Evolutionary conservation across 2,797 vertebrate species (phyloP).

Genomic region (Xyrichtys novacula): DNA sequence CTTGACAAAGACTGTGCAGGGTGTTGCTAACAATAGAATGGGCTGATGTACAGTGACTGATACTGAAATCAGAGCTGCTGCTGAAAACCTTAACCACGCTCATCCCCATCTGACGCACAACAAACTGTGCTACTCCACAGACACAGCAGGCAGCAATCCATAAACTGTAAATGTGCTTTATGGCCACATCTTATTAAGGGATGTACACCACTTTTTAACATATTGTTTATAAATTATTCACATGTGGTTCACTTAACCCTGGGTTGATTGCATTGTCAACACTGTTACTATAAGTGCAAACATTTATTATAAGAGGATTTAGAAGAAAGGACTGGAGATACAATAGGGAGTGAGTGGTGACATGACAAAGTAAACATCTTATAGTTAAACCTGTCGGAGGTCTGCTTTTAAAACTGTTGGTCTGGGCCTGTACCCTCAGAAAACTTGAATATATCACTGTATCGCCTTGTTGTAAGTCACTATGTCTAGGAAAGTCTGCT

Average conservation of each 20-base stretch:
- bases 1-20: background rate
- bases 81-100: slow-evolving; percentile 34
- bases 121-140: slow-evolving; percentile 50
- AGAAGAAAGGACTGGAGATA: too few species aligned
- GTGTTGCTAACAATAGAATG: slow-evolving; percentile 14
- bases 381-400: too few species aligned
- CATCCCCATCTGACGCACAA: slow-evolving; percentile 53
- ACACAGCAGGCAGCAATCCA: slow-evolving; percentile 4
- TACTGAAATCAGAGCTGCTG: slow-evolving; percentile 34
- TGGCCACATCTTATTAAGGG: slow-evolving; percentile 1
- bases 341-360: too few species aligned
- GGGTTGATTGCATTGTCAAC: background rate
- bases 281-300: background rate
- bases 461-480: too few species aligned
- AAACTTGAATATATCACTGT: too few species aligned
- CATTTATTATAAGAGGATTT: background rate
- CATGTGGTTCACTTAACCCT: background rate
- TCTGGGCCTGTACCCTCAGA: too few species aligned
- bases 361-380: too few species aligned
- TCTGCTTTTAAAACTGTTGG: too few species aligned
- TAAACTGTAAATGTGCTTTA: background rate
- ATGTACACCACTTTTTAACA: background rate
- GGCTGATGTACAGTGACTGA: slow-evolving; percentile 31
- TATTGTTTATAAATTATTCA: slow-evolving; percentile 3
- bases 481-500: background rate